phyloP scores from a whole-genome alignment of 2,113 vertebrate genomes.

The Progne subis region DNA sequence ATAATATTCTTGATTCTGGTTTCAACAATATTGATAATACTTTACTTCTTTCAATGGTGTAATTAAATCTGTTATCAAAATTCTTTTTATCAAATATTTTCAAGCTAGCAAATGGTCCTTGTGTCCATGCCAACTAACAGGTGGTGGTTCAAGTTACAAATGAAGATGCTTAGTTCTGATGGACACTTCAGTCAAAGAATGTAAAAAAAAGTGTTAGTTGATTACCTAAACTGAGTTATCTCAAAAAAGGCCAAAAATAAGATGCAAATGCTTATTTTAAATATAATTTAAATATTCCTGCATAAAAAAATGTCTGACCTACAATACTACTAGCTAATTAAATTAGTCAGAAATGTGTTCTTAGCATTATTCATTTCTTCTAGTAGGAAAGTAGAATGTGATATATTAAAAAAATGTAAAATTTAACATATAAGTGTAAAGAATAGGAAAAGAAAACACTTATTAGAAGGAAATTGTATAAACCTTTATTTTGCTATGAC shows the following conservation, averaged over 20 bases:
- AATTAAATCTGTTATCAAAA: not conserved
- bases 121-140: not conserved
- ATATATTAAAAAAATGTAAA: not conserved
- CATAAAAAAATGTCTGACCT: not conserved
- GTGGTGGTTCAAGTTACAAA: not conserved
- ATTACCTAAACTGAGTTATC: not conserved
- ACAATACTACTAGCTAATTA: not conserved
- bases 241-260: not conserved
- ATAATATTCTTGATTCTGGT: not conserved
- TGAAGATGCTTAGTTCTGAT: not conserved
- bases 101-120: not conserved
- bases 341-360: not conserved
- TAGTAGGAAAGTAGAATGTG: not conserved
- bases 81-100: not conserved
- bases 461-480: not conserved
- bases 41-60: not conserved
- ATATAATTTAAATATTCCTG: not conserved
- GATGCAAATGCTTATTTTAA: not conserved
- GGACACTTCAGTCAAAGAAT: not conserved
- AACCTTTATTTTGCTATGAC: not conserved
- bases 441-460: not conserved
- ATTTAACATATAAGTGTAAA: not conserved
- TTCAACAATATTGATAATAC: not conserved
- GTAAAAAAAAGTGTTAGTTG: not conserved
- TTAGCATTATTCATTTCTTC: not conserved